These are phyloP conservation scores for Choreutis nemorana DNA, from an alignment of 2,888 invertebrate genomes.

Conservation along the genomic window DNA sequence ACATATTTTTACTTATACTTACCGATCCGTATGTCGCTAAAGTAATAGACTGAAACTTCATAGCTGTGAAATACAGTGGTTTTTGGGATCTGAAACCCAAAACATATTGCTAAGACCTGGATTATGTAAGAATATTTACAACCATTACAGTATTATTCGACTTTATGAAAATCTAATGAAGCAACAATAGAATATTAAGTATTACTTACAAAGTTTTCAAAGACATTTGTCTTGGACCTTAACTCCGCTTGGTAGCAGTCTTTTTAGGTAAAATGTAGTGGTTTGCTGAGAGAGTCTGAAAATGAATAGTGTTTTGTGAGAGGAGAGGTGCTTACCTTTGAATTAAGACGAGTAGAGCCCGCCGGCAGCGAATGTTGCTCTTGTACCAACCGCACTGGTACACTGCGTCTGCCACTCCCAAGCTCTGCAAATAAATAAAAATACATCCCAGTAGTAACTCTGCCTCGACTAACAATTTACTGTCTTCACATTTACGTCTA, in stretches of 20 bases:
- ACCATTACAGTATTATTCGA: conserved; percentile 7
- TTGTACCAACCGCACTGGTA: conserved; percentile 44
- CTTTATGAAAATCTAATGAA: conserved; percentile 10
- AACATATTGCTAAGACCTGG: conserved; percentile 4
- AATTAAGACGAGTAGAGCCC: conserved; percentile 31
- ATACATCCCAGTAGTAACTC: neutral
- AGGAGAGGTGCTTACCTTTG: conserved; percentile 25
- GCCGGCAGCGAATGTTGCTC: conserved; percentile 27
- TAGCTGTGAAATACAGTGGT: conserved; percentile 43
- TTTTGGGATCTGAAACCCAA: conserved; percentile 38
- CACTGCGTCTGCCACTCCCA: conserved; percentile 37
- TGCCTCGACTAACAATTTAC: neutral
- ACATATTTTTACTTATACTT: conserved; percentile 14
- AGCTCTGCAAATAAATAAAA: conserved; percentile 23
- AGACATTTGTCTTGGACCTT: conserved; percentile 5
- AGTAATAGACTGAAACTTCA: conserved; percentile 41
- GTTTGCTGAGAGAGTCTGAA: conserved; percentile 2
- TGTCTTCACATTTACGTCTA: neutral
- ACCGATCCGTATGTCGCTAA: conserved; percentile 44
- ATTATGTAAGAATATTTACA: too few relatives aligned
- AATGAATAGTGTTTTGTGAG: conserved; percentile 2
- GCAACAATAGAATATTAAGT: neutral
- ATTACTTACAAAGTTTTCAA: conserved; percentile 4
- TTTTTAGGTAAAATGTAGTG: conserved; percentile 5
- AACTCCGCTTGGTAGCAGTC: conserved; percentile 4